A percentile compares a stretch with the other conserved stretches of the same genome.
These are phyloP conservation scores for Epinephelus awoara DNA, from an alignment of 2,797 vertebrate genomes.

Conservation along the genomic window DNA sequence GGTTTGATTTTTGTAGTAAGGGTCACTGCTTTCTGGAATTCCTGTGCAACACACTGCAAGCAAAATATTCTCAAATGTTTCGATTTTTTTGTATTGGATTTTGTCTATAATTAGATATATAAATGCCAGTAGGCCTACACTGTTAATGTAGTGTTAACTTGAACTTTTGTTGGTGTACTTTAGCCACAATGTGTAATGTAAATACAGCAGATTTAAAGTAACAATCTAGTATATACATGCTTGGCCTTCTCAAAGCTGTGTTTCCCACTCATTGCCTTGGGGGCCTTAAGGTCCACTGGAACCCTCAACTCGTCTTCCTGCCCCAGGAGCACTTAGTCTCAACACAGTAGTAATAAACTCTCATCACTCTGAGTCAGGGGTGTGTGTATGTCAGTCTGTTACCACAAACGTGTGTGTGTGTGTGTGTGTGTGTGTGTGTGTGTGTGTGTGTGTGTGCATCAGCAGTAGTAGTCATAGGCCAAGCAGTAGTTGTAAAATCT, in stretches of 20 bases:
- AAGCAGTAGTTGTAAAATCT: slow-evolving; percentile 82
- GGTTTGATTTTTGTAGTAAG: slow-evolving; percentile 9
- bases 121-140: neutral
- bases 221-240: slow-evolving; percentile 46
- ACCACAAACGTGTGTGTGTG: slow-evolving; percentile 38
- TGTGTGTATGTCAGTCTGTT: slow-evolving; percentile 70
- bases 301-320: slow-evolving; percentile 72
- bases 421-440: slow-evolving; percentile 64
- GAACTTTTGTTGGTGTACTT: slow-evolving; percentile 30
- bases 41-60: neutral
- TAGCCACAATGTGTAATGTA: slow-evolving; percentile 26
- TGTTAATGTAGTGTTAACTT: slow-evolving; percentile 12
- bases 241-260: slow-evolving; percentile 51
- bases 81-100: neutral
- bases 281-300: slow-evolving; percentile 74
- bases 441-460: slow-evolving; percentile 43
- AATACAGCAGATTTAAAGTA: slow-evolving; percentile 51
- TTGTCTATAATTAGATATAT: neutral
- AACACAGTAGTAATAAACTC: slow-evolving; percentile 86
- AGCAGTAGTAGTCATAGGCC: slow-evolving; percentile 75
- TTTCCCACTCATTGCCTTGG: slow-evolving; percentile 60
- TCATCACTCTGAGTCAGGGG: slow-evolving; percentile 76
- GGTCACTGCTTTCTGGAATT: slow-evolving; percentile 3
- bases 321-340: slow-evolving; percentile 74
- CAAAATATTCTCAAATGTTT: neutral